Conservation (phyloP, 2,113 vertebrate species). For the Odocoileus virginianus region DNA sequence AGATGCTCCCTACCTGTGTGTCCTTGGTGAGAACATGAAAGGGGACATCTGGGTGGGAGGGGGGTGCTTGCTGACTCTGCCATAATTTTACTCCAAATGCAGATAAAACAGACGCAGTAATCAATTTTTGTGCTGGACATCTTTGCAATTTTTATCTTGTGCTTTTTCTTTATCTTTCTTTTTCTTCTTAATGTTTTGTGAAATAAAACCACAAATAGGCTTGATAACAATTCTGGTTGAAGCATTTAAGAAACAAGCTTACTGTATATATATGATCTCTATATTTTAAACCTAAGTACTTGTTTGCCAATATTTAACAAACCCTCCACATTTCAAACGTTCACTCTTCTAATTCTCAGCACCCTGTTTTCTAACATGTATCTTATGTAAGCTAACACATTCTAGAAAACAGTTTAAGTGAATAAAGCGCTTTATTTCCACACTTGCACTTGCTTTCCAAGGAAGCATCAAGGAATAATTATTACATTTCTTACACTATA, state of each 20-base stretch:
- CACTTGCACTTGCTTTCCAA: neutral
- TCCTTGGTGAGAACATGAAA: neutral
- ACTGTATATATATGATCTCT: neutral
- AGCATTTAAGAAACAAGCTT: neutral
- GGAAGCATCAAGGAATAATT: neutral
- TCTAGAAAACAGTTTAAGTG: neutral
- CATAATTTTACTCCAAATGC: neutral
- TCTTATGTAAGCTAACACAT: neutral
- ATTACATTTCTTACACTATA: neutral
- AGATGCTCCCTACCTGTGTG: neutral
- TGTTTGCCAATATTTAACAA: neutral
- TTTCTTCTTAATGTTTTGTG: neutral
- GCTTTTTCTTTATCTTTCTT: neutral
- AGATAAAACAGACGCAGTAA: neutral
- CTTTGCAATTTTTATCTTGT: neutral
- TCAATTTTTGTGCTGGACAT: neutral
- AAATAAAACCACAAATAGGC: neutral
- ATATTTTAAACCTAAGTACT: neutral
- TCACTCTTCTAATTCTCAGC: neutral
- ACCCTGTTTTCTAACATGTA: neutral
- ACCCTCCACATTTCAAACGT: neutral
- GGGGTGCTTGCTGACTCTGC: neutral
- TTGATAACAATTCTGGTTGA: neutral
- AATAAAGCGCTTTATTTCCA: neutral
- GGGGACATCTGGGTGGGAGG: neutral